Conservation (phyloP, 64 coral and sea anemone species). For the Astreopora myriophthalma region DNA sequence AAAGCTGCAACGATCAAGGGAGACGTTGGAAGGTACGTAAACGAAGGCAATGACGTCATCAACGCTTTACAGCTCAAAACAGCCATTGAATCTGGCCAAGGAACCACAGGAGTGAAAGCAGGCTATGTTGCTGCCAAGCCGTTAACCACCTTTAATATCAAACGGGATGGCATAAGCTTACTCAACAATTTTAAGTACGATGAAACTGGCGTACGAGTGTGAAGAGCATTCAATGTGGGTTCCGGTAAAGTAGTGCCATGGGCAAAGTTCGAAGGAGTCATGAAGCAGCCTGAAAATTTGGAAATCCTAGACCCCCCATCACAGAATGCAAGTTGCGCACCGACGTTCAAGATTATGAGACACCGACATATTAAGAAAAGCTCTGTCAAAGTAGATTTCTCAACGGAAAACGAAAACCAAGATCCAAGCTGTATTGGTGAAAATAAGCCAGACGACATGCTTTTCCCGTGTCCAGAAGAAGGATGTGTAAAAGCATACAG, state of each 20-base stretch:
- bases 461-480: too few species aligned
- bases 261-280: not conserved
- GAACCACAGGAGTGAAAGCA: constrained; percentile 41
- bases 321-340: not conserved
- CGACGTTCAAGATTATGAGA: constrained; percentile 12
- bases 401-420: too few species aligned
- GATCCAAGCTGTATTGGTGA: too few species aligned
- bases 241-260: constrained; percentile 32
- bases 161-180: constrained; percentile 75
- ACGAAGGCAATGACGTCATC: constrained; percentile 43
- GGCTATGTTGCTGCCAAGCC: constrained; percentile 30
- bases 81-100: constrained; percentile 60
- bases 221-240: constrained; percentile 63
- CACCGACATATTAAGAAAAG: constrained; percentile 33
- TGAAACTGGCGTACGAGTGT: constrained; percentile 36
- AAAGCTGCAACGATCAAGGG: constrained; percentile 27
- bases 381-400: not conserved
- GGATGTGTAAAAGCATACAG: too few species aligned
- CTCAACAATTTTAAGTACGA: constrained; percentile 73
- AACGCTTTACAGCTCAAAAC: constrained; percentile 56
- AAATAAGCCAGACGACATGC: too few species aligned
- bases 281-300: not conserved
- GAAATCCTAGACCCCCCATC: constrained; percentile 1
- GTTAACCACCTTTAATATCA: constrained; percentile 34
- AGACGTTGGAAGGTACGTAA: constrained; percentile 32